Evolutionary conservation across 2,113 vertebrate species (phyloP), one percentile per base, ranked within the genome.

Genomic region (Oryzias javanicus): DNA sequence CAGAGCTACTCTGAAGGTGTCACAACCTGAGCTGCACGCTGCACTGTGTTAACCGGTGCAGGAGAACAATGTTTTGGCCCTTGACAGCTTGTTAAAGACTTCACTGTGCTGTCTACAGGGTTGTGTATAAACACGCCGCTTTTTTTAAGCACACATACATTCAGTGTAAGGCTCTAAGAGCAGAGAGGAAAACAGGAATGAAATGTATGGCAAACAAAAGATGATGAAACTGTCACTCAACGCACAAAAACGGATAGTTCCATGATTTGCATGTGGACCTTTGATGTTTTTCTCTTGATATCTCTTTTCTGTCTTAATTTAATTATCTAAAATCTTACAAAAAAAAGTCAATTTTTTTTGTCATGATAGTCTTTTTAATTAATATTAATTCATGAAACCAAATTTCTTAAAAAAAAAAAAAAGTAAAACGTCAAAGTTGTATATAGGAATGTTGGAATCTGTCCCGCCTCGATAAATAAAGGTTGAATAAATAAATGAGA

Each of bases 81-180:
- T 64, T 89, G 88, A 88, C 87, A 86, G 85, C 85, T 88, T 89
- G 88, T 88, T 90, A 89, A 88, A 84, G 81, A 76, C 80, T 79
- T 67, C 66, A 55, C 54, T 53, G 59, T 80, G 72, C 74, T 83
- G 68, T 76, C 63, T 64, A 19, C 76, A 64, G 50, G 61, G 72
- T 44, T 62, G 63, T 78, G 60, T 62, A 42, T 81, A 74, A 63
- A 59, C 64, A 51, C 64, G 35, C 17, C 40, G 27, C 64, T 65
- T 6, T 66, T n/a, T 42, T 65, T 42, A 61, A 55, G 49, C 65
- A 60, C 59, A 56, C 60, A 20, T 4, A 27, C 62, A 55, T 41
- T 68, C 12, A 52, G 50, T 10, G 27, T 40, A 48, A 45, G 42
- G 24, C 5, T 48, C 4, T 41, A 14, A 24, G 35, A 60, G 29